phyloP scores from a whole-genome alignment of 1,140 invertebrate species.

The Pissodes strobi region DNA sequence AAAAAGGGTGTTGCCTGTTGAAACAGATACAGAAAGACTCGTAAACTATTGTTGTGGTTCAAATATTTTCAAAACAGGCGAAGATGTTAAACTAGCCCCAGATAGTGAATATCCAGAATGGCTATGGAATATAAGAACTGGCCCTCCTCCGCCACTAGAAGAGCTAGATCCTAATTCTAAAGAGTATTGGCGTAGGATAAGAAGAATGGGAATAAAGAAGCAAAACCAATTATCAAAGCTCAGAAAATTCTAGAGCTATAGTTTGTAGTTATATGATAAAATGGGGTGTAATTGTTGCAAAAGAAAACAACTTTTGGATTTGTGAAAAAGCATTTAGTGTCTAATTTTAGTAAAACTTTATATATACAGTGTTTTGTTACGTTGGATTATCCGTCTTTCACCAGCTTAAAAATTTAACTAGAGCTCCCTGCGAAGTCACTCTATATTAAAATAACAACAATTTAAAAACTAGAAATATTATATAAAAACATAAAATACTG shows the following conservation, averaged over 20 bases:
- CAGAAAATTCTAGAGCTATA: constrained; percentile 57
- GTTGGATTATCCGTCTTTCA: no score
- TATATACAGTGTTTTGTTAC: no score
- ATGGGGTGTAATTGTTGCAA: no score
- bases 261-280: no score
- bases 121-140: constrained; percentile 79
- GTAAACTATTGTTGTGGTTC: constrained; percentile 84
- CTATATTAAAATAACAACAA: no score
- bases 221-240: constrained; percentile 65
- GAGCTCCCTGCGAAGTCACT: no score
- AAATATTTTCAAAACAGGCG: constrained; percentile 76
- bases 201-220: constrained; percentile 63
- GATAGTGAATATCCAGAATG: constrained; percentile 93
- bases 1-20: constrained; percentile 79
- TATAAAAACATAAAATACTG: no score
- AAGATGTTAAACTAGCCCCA: constrained; percentile 82
- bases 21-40: constrained; percentile 82
- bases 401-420: no score
- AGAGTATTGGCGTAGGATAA: constrained; percentile 77
- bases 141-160: constrained; percentile 64
- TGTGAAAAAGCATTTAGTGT: no score
- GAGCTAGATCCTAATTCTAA: constrained; percentile 80
- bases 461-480: no score
- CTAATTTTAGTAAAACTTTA: no score
- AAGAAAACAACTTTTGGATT: no score